These are phyloP conservation scores for Phoeniculus purpureus DNA, from an alignment of 2,797 vertebrate genomes.

Conservation along the genomic window DNA sequence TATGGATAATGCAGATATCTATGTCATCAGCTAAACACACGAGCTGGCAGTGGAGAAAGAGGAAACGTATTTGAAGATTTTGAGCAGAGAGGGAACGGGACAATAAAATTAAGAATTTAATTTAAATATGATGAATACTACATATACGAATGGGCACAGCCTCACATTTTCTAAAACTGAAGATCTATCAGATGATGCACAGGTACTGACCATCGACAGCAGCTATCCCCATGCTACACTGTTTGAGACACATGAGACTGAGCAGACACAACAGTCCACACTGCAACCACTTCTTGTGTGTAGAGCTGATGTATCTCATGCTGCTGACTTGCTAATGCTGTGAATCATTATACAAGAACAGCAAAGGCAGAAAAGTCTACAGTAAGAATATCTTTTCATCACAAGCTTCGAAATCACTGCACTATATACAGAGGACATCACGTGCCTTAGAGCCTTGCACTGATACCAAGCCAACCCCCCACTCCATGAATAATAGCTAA, in stretches of 20 bases:
- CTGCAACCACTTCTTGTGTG: fast-evolving
- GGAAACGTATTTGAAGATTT: background rate
- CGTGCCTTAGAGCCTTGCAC: background rate
- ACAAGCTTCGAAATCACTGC: background rate
- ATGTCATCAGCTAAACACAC: background rate
- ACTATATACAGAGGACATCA: background rate
- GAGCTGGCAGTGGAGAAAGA: background rate
- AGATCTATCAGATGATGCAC: background rate
- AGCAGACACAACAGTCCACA: background rate
- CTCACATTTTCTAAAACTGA: background rate
- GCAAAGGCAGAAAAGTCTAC: background rate
- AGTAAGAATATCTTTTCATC: background rate
- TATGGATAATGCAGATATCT: background rate
- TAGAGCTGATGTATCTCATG: fast-evolving
- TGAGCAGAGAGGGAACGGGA: background rate
- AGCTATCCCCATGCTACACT: no score
- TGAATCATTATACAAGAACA: background rate
- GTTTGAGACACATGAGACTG: fast-evolving
- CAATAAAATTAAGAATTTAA: background rate
- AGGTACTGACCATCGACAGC: background rate
- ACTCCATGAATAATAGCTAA: background rate
- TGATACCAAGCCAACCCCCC: background rate
- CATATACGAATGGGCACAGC: background rate
- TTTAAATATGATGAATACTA: background rate
- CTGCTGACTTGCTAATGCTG: background rate